These are phyloP conservation scores for Promerops cafer DNA, from an alignment of 2,113 vertebrate genomes.

Conservation along the genomic window DNA sequence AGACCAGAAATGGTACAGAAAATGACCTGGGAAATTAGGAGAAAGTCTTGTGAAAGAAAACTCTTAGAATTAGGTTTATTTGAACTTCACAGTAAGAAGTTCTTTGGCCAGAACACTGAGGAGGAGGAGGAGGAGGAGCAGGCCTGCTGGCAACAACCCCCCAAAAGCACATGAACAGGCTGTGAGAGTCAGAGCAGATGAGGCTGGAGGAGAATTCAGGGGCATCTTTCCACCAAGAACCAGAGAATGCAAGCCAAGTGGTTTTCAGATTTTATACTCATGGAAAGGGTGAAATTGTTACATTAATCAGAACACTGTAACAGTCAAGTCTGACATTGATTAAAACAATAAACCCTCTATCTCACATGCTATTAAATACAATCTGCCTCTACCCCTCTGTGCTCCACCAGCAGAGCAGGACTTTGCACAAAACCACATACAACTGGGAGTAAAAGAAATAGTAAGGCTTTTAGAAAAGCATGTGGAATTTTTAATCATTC, in stretches of 20 bases:
- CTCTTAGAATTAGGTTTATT: neutral
- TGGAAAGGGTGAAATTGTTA: accelerated
- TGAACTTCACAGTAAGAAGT: neutral
- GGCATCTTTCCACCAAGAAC: neutral
- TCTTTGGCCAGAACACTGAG: neutral
- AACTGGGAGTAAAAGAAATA: neutral
- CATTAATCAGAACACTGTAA: neutral
- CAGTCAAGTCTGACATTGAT: neutral
- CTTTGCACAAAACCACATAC: neutral
- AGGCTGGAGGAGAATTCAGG: neutral
- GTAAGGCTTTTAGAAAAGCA: neutral
- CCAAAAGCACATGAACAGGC: neutral
- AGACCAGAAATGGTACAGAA: neutral
- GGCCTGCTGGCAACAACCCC: neutral
- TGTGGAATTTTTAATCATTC: neutral
- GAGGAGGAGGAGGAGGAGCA: neutral
- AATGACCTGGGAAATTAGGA: neutral
- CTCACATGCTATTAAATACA: neutral
- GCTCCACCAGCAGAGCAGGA: neutral
- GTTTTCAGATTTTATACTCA: neutral
- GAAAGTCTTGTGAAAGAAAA: neutral
- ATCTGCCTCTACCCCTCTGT: neutral
- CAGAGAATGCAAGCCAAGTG: neutral
- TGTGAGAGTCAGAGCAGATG: neutral
- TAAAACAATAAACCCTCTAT: neutral